Evolutionary conservation across 2,888 invertebrate species (phyloP).

Genomic region (Nomada goodeniana): DNA sequence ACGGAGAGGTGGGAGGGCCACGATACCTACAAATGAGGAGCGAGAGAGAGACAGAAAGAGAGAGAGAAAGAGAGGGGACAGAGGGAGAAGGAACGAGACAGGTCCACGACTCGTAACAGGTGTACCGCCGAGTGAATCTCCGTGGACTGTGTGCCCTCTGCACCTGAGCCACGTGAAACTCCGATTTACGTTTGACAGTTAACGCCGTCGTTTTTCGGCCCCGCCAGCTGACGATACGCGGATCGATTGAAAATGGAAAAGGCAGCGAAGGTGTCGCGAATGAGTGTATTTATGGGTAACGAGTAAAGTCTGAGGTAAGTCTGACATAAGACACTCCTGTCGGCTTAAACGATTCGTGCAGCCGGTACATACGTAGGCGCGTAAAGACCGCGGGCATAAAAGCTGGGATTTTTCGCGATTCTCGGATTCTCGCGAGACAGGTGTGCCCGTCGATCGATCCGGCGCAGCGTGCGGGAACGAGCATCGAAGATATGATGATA

Average conservation of each 20-base stretch:
- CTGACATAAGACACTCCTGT: neutral
- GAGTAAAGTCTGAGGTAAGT: conserved; percentile 1
- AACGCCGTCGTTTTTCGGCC: conserved; percentile 50
- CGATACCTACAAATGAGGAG: conserved; percentile 71
- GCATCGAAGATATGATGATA: neutral
- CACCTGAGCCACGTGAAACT: conserved; percentile 53
- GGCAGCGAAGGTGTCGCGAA: neutral
- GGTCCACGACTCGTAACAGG: conserved; percentile 67
- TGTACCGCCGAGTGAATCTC: conserved; percentile 59
- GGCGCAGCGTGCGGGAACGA: neutral
- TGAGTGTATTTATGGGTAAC: neutral
- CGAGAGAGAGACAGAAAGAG: conserved; percentile 51
- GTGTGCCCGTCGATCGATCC: conserved; percentile 8
- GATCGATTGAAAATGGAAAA: conserved; percentile 37
- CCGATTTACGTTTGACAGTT: conserved; percentile 52
- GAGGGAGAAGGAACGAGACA: conserved; percentile 48
- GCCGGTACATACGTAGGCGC: neutral
- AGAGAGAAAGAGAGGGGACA: conserved; percentile 47
- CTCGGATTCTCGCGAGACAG: conserved; percentile 26
- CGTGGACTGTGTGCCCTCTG: conserved; percentile 36
- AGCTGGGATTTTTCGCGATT: conserved; percentile 20
- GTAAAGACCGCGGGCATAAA: neutral
- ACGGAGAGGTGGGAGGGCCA: conserved; percentile 63
- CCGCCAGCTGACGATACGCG: conserved; percentile 45
- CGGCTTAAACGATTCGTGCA: neutral